Base-by-base conservation (phyloP, 2,888 invertebrate species). In the Pollenia griseotomentosa region DNA sequence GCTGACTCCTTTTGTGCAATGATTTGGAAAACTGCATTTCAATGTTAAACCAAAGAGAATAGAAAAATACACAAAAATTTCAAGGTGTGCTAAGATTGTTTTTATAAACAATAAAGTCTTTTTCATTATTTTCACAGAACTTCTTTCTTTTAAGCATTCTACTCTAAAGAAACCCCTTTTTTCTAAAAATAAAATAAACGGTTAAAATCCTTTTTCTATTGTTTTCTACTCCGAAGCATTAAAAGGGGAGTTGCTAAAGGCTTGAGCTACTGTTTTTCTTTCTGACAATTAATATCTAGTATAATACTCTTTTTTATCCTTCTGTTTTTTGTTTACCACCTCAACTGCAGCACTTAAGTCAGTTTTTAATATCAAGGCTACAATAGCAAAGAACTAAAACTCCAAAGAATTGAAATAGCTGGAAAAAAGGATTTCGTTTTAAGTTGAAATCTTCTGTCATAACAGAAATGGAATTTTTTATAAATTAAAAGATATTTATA, bases 21-120 rank as follows among this genome's bases (percentile, higher is more conserved):
- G 79, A 40, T 16, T 46, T 81, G 74, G 77, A 87, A 87, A 83
- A 87, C 57, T 84, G 80, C 78, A 84, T 77, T 83, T 77, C 77
- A 77, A 68, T 84, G 79, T 68, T 79, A 85, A 71, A 33, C 2
- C 23, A 9, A n/a, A 57, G 14, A 71, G 19, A 12, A 53, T 5
- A 46, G 19, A 59, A 11, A 48, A 66, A n/a, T 3, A 61, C 2
- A 70, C 44, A 83, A 83, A 63, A 59, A 81, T 73, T 84, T 87
- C 83, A 84, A 87, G 84, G 87, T 87, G 87, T 84, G 81, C 81
- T 84, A 87, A 87, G 87, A 87, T 78, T 74, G 59, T 80, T 66
- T 61, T 80, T 80, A 61, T 63, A 68, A 75, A 85, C 79, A 85
- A 85, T 80, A 55, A 68, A 75, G 55, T 55, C 68, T 83, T 80